Conservation (phyloP, 2,113 vertebrate genomes). For the Epinephelus fuscoguttatus region DNA sequence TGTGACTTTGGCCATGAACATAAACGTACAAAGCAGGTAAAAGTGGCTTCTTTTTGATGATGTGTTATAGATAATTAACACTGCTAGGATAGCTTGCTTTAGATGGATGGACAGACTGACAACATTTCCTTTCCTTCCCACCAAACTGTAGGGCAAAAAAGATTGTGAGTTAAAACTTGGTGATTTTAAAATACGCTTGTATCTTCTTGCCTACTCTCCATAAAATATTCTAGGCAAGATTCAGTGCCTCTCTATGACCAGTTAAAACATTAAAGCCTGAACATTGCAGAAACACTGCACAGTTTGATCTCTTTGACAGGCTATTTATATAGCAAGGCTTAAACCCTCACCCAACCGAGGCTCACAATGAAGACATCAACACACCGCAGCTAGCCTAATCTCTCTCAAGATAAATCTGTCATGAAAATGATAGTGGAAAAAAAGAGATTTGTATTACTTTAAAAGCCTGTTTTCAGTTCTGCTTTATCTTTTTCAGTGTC, state of each 20-base stretch:
- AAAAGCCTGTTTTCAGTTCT: slow-evolving; percentile 45
- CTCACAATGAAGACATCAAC: slow-evolving; percentile 60
- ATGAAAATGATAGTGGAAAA: slow-evolving; percentile 38
- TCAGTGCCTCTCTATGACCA: slow-evolving; percentile 21
- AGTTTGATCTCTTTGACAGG: slow-evolving; percentile 58
- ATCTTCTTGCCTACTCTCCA: slow-evolving; percentile 5
- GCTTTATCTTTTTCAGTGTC: slow-evolving; percentile 37
- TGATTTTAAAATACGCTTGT: slow-evolving; percentile 1
- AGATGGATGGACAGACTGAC: not conserved
- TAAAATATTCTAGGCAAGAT: slow-evolving; percentile 27
- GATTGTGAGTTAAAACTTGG: not conserved
- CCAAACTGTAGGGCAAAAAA: not conserved
- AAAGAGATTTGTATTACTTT: slow-evolving; percentile 36
- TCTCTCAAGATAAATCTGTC: slow-evolving; percentile 64
- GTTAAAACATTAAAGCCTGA: slow-evolving; percentile 53
- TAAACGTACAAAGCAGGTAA: not conserved
- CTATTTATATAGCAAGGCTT: slow-evolving; percentile 50
- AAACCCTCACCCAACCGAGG: slow-evolving; percentile 43
- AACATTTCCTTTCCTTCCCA: not conserved
- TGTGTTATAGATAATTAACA: not conserved
- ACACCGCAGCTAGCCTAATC: slow-evolving; percentile 43
- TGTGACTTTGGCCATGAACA: not conserved
- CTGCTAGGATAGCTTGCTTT: not conserved
- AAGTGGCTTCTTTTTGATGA: not conserved
- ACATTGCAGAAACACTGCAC: slow-evolving; percentile 39